Evolutionary conservation across 1,140 invertebrate species (phyloP).

Genomic region (Venustaconcha ellipsiformis): DNA sequence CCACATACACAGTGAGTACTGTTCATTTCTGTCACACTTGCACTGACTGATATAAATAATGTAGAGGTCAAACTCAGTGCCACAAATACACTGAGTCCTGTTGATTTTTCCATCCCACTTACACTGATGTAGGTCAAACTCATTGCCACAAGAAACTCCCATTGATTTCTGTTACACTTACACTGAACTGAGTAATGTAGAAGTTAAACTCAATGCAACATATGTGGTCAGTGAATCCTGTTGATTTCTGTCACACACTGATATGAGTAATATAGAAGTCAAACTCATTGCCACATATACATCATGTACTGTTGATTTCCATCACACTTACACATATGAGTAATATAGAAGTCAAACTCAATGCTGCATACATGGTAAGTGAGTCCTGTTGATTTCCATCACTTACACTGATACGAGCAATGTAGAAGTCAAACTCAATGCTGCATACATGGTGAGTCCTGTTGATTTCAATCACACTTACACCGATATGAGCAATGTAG

Average conservation of each 20-base stretch:
- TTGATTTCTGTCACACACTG: too few relatives aligned
- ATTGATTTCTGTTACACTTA: conserved; percentile 83
- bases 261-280: too few relatives aligned
- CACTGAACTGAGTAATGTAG: conserved; percentile 80
- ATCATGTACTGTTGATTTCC: conserved; percentile 76
- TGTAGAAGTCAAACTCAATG: conserved; percentile 27
- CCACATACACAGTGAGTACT: conserved; percentile 36
- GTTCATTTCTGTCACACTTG: too few relatives aligned
- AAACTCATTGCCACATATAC: too few relatives aligned
- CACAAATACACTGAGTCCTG: too few relatives aligned
- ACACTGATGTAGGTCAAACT: background rate
- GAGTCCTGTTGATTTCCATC: conserved; percentile 57
- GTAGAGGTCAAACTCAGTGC: too few relatives aligned
- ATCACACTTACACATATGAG: conserved; percentile 92
- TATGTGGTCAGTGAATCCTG: conserved; percentile 55
- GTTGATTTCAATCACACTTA: too few relatives aligned
- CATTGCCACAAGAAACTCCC: conserved; percentile 75
- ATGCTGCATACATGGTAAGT: conserved; percentile 37
- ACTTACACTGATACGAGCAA: conserved; percentile 85
- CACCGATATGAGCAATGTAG: conserved; percentile 54
- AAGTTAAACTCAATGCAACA: conserved; percentile 29
- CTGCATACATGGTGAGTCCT: conserved; percentile 36
- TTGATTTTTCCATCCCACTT: conserved; percentile 69
- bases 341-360: conserved; percentile 21
- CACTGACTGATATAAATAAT: too few relatives aligned